phyloP scores from a whole-genome alignment of 2,113 vertebrate genomes.

The Bagarius yarrelli region DNA sequence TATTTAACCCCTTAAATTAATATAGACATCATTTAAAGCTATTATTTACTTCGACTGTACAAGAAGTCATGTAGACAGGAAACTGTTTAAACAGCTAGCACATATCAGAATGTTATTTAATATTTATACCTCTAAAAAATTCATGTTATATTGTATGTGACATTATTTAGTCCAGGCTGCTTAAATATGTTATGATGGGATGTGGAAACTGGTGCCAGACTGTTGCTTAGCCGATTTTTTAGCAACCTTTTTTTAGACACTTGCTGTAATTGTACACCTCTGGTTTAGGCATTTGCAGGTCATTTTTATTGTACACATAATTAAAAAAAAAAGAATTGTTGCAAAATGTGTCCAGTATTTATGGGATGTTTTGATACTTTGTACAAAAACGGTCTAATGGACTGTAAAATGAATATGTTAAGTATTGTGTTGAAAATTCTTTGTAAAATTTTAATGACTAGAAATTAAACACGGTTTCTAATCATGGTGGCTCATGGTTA shows the following conservation, averaged over 20 bases:
- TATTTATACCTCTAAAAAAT: background rate
- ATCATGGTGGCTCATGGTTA: no score
- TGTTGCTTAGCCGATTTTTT: background rate
- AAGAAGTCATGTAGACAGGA: background rate
- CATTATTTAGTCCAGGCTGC: background rate
- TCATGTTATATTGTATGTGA: background rate
- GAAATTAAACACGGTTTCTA: no score
- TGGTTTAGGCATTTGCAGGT: background rate
- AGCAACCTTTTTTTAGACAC: background rate
- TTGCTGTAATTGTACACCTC: background rate
- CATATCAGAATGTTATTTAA: background rate
- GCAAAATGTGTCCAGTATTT: background rate
- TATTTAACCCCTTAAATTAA: no score
- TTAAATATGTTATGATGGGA: background rate
- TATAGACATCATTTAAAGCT: no score
- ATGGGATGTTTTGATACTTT: background rate
- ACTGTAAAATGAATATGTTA: no score
- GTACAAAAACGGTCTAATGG: no score
- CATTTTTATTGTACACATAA: background rate
- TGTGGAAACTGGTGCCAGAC: background rate
- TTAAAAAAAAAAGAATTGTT: background rate
- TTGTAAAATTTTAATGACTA: no score
- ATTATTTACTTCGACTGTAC: no score
- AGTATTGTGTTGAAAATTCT: no score
- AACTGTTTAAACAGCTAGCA: background rate